These are phyloP conservation scores for Crotalus horridus DNA, from an alignment of 2,113 vertebrate species.

Conservation along the genomic window DNA sequence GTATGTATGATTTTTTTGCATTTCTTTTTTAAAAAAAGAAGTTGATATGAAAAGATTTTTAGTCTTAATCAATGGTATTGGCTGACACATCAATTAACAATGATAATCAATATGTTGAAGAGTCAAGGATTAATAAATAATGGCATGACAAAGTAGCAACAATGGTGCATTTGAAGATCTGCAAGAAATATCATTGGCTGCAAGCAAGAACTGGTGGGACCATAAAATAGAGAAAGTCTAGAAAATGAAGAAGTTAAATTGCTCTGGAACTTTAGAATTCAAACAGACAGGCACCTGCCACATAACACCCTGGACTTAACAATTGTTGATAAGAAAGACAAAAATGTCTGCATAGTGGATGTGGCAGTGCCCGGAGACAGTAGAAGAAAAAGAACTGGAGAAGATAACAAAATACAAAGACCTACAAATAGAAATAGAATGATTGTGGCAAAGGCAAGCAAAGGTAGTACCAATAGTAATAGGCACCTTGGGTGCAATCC, in stretches of 20 bases:
- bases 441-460: background rate
- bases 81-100: background rate
- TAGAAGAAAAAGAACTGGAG: background rate
- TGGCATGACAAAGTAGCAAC: background rate
- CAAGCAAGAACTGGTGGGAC: background rate
- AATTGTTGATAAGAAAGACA: background rate
- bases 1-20: background rate
- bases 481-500: background rate
- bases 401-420: background rate
- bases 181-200: background rate
- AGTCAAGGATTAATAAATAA: background rate
- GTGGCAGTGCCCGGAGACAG: background rate
- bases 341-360: background rate
- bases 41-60: background rate
- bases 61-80: background rate
- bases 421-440: background rate
- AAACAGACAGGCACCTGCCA: background rate
- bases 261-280: background rate
- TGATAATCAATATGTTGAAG: background rate
- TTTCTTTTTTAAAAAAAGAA: background rate
- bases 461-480: background rate
- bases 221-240: background rate
- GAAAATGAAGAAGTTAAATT: background rate
- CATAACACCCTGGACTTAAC: background rate
- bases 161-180: background rate